A percentile compares a stretch with the other conserved stretches of the same genome.
Conservation (phyloP, 2,888 invertebrate species). For the Stenurella melanura region DNA sequence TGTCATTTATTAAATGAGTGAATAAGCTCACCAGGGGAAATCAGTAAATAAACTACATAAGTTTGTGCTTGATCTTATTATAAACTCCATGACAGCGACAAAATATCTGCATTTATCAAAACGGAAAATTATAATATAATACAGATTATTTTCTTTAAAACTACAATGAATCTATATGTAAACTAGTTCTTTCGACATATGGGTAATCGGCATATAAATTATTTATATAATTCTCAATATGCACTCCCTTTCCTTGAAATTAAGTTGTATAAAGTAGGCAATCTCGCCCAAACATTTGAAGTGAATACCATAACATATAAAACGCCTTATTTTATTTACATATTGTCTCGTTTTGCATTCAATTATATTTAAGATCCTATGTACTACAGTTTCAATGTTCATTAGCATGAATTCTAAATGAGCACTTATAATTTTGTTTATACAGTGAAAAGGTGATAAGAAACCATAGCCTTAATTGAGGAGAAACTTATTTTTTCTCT, state of each 20-base stretch:
- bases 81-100: too few species aligned
- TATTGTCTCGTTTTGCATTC: not conserved
- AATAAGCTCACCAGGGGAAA: too few species aligned
- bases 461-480: not conserved
- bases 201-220: not conserved
- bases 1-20: too few species aligned
- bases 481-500: not conserved
- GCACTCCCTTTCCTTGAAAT: slow-evolving; percentile 7
- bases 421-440: not conserved
- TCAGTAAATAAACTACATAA: too few species aligned
- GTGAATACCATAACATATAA: not conserved
- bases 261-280: not conserved
- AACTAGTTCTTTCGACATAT: not conserved
- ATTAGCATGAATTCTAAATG: not conserved
- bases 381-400: not conserved
- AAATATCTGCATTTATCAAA: too few species aligned
- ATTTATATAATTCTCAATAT: not conserved
- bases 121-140: too few species aligned
- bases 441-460: not conserved
- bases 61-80: too few species aligned
- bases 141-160: too few species aligned
- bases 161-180: too few species aligned
- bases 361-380: not conserved
- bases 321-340: not conserved
- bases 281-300: not conserved